Conservation (phyloP, 2,888 invertebrate species). For the Ophioninae sp. region DNA sequence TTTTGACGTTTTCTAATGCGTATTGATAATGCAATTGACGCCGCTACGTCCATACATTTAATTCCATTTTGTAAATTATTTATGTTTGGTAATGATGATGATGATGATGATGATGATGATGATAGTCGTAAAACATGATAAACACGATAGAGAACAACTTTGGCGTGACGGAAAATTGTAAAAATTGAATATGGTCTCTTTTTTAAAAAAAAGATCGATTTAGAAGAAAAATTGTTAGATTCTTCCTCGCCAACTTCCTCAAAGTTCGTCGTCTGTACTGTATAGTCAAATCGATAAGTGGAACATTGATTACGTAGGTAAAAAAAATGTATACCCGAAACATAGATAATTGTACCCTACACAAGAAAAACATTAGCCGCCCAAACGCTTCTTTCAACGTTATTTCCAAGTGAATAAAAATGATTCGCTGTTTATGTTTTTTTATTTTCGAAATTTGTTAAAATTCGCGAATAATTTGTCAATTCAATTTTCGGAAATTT, state of each 20-base stretch:
- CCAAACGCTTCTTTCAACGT: conserved; percentile 1
- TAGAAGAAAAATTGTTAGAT: not conserved
- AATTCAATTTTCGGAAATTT: too few relatives aligned
- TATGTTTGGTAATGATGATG: not conserved
- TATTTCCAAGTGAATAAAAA: not conserved
- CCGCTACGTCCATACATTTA: not conserved
- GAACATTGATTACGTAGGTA: not conserved
- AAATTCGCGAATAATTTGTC: too few relatives aligned
- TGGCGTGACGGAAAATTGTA: not conserved
- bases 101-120: not conserved
- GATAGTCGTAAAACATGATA: not conserved
- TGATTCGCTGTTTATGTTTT: not conserved
- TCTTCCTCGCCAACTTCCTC: conserved; percentile 29
- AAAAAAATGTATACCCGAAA: conserved; percentile 36
- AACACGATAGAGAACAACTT: not conserved
- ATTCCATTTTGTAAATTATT: not conserved
- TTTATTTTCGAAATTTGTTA: not conserved
- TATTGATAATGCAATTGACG: not conserved
- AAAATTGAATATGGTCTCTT: not conserved
- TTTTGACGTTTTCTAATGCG: not conserved
- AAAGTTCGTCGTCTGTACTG: conserved; percentile 22
- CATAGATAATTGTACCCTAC: conserved; percentile 41
- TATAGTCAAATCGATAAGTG: conserved; percentile 15
- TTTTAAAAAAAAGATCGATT: not conserved
- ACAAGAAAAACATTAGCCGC: not conserved